phyloP scores from a whole-genome alignment of 2,113 vertebrate genomes.

The Oenanthe oenanthe region DNA sequence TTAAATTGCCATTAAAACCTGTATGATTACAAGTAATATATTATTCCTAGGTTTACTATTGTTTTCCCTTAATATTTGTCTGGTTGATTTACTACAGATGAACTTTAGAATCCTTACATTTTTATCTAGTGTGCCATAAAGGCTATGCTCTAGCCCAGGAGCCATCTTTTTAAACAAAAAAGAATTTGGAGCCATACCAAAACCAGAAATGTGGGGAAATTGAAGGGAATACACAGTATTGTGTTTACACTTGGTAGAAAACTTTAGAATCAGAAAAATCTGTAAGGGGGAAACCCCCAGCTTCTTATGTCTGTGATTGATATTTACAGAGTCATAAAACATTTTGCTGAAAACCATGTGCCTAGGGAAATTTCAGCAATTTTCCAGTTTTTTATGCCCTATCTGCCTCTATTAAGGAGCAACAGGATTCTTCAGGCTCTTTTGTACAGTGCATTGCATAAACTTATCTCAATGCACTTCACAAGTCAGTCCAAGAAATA shows the following conservation, averaged over 20 bases:
- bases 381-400: conserved; percentile 1
- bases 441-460: background rate
- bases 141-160: background rate
- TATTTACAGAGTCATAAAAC: conserved; percentile 38
- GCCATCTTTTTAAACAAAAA: background rate
- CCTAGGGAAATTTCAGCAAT: conserved; percentile 32
- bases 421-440: background rate
- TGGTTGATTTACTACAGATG: background rate
- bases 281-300: background rate
- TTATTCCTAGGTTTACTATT: background rate
- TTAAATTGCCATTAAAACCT: background rate
- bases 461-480: conserved; percentile 24
- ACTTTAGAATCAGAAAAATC: conserved; percentile 57
- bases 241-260: conserved; percentile 17
- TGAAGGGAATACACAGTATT: background rate
- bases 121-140: background rate
- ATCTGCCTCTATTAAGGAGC: background rate
- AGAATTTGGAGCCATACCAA: background rate
- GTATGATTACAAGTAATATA: background rate
- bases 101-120: background rate
- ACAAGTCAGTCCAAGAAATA: background rate
- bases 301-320: conserved; percentile 6
- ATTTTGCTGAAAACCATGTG: background rate
- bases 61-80: background rate
- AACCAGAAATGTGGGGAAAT: background rate